Evolutionary conservation across 2,888 invertebrate genomes (phyloP).

Genomic region (Tetragnatha montana): DNA sequence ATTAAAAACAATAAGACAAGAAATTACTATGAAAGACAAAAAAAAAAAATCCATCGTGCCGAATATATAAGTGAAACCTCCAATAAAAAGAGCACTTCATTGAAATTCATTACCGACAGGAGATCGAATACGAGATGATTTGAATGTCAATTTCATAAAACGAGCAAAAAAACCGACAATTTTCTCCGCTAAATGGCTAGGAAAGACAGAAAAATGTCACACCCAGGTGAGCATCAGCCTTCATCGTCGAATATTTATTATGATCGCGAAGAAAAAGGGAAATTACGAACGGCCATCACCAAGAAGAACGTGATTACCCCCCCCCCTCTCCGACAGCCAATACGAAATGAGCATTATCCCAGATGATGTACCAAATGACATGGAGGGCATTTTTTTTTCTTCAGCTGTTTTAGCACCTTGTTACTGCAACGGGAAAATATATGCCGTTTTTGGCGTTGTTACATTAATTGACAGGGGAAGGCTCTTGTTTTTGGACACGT

Average conservation of each 20-base stretch:
- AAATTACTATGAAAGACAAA: too few species aligned
- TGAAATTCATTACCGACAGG: too few species aligned
- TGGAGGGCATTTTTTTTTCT: not conserved
- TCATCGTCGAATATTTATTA: not conserved
- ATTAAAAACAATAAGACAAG: too few species aligned
- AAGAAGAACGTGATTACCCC: conserved; percentile 1
- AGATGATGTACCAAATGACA: not conserved
- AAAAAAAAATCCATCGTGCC: too few species aligned
- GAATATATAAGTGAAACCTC: too few species aligned
- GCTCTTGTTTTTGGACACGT: too few species aligned
- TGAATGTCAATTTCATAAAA: too few species aligned
- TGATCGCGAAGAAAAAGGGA: not conserved
- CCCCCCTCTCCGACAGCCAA: not conserved
- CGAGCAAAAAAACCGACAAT: too few species aligned
- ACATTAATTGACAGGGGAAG: conserved; percentile 9
- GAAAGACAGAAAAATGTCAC: too few species aligned
- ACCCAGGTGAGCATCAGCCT: not conserved
- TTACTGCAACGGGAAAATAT: not conserved
- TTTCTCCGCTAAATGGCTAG: too few species aligned
- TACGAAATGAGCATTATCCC: not conserved
- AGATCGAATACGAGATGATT: too few species aligned
- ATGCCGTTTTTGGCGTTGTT: conserved; percentile 2
- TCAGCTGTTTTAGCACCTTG: not conserved
- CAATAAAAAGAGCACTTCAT: too few species aligned
- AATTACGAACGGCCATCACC: not conserved